Percentiles rank a stretch among this genome's conserved stretches.
These are phyloP conservation scores for Scomberomorus guttatus DNA, from an alignment of 2,797 vertebrate species.

Conservation along the genomic window DNA sequence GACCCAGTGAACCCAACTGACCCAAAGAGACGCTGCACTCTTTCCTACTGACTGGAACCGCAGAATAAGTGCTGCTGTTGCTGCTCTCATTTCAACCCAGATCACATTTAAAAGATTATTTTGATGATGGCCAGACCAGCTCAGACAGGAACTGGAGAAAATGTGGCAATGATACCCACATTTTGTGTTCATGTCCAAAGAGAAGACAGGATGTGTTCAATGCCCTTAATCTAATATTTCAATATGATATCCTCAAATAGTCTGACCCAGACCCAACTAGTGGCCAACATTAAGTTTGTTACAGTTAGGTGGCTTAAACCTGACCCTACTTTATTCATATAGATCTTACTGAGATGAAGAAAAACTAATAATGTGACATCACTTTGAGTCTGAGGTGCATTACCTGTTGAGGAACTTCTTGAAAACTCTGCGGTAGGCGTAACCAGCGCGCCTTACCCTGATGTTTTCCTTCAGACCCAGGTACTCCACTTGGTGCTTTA, in stretches of 20 bases:
- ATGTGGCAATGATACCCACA: too few relatives aligned
- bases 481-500: slow-evolving; percentile 99
- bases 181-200: not conserved
- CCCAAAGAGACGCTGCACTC: too few relatives aligned
- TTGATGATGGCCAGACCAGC: too few relatives aligned
- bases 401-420: slow-evolving; percentile 98
- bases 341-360: not conserved
- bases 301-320: too few relatives aligned
- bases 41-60: too few relatives aligned
- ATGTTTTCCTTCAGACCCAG: slow-evolving; percentile 98
- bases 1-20: too few relatives aligned
- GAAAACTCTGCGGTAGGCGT: slow-evolving; percentile 96
- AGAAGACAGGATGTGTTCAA: not conserved
- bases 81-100: not conserved
- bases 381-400: not conserved
- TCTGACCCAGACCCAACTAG: too few relatives aligned
- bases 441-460: slow-evolving; percentile 96
- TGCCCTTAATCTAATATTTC: not conserved
- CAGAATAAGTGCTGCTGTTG: too few relatives aligned
- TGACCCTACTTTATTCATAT: not conserved
- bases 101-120: not conserved
- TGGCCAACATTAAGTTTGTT: too few relatives aligned
- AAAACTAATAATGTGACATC: not conserved
- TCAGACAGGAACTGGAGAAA: not conserved
- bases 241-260: too few relatives aligned